Evolutionary conservation across 2,888 invertebrate species (phyloP).

Genomic region (Synanthedon vespiformis): DNA sequence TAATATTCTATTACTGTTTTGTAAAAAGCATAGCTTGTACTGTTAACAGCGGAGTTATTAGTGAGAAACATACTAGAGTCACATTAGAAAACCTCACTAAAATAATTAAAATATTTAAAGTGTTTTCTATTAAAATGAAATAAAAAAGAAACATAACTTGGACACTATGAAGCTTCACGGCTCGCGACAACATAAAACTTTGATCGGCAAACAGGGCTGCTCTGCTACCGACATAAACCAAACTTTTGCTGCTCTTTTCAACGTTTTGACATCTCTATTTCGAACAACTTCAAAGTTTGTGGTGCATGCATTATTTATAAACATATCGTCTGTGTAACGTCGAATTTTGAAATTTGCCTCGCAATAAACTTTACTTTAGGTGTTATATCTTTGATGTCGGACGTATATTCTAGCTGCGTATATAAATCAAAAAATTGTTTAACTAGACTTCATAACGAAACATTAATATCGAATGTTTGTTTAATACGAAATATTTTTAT

Average conservation of each 20-base stretch:
- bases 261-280: slow-evolving; percentile 45
- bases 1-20: no score
- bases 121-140: no score
- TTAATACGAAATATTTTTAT: no score
- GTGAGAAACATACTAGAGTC: no score
- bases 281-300: slow-evolving; percentile 32
- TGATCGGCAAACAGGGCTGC: slow-evolving; percentile 28
- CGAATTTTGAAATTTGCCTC: slow-evolving; percentile 4
- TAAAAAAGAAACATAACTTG: neutral
- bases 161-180: neutral
- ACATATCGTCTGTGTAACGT: slow-evolving; percentile 6
- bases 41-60: no score
- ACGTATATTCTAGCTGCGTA: no score
- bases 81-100: no score
- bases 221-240: slow-evolving; percentile 23
- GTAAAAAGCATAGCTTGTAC: no score
- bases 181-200: slow-evolving; percentile 20
- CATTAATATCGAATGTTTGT: no score
- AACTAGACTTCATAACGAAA: no score
- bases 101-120: no score
- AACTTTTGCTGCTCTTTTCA: slow-evolving; percentile 31
- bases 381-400: neutral
- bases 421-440: no score
- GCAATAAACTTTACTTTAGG: neutral
- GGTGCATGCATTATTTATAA: slow-evolving; percentile 24